Evolutionary conservation across 2,113 vertebrate genomes (phyloP).

Genomic region (Leuciscus idus): DNA sequence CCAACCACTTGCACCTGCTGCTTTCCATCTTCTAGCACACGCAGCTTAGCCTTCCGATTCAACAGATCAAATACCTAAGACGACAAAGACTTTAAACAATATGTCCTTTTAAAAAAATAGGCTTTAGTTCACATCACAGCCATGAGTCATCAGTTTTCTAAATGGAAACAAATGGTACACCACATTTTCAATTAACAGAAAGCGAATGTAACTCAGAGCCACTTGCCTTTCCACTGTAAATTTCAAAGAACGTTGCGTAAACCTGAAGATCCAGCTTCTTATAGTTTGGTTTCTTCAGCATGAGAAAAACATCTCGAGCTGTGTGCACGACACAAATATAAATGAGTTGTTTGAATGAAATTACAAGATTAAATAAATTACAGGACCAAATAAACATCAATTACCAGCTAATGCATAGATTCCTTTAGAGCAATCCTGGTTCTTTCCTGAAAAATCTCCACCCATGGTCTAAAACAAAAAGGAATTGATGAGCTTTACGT

Average conservation of each 20-base stretch:
- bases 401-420: slow-evolving; percentile 96
- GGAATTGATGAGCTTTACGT: not conserved
- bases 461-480: slow-evolving; percentile 89
- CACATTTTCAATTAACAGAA: not conserved
- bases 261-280: slow-evolving; percentile 98
- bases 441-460: slow-evolving; percentile 97
- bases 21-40: slow-evolving; percentile 96
- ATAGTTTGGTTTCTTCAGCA: slow-evolving; percentile 97
- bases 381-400: not conserved
- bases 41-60: slow-evolving; percentile 94
- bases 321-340: not conserved
- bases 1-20: slow-evolving; percentile 99
- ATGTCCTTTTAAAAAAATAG: not conserved
- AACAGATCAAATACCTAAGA: slow-evolving; percentile 93
- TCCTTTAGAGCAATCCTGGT: slow-evolving; percentile 98
- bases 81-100: not conserved
- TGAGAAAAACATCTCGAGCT: slow-evolving; percentile 98
- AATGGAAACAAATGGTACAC: not conserved
- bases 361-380: not conserved
- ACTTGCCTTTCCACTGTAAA: slow-evolving; percentile 96
- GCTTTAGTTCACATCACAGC: not conserved
- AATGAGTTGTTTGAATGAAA: not conserved
- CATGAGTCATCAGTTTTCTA: not conserved
- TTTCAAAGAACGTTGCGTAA: slow-evolving; percentile 98
- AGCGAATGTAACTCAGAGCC: not conserved